Evolutionary conservation across 1,140 invertebrate genomes (phyloP).

Genomic region (Agrilus planipennis): DNA sequence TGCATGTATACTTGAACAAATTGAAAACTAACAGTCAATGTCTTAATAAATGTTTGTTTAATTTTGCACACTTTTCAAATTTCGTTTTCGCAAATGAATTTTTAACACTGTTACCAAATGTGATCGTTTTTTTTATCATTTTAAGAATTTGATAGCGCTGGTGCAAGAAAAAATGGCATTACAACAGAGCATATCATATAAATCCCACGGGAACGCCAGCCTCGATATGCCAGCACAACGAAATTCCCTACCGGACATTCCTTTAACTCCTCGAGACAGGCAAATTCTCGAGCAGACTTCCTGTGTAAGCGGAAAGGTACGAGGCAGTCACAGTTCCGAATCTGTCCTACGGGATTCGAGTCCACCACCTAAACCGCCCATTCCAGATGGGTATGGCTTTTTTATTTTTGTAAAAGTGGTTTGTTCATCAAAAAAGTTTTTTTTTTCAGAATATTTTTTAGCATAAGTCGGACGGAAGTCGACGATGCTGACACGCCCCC

Average conservation of each 20-base stretch:
- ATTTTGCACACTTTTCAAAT: too few relatives aligned
- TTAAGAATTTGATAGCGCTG: slow-evolving; percentile 48
- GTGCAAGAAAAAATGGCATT: slow-evolving; percentile 54
- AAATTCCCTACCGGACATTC: slow-evolving; percentile 69
- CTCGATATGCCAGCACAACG: slow-evolving; percentile 38
- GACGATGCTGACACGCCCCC: slow-evolving; percentile 46
- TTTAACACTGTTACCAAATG: too few relatives aligned
- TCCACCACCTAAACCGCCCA: slow-evolving; percentile 78
- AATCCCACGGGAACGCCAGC: slow-evolving; percentile 26
- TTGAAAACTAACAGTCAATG: too few relatives aligned
- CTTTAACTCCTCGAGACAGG: slow-evolving; percentile 61
- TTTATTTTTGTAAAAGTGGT: slow-evolving; percentile 9
- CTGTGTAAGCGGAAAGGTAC: slow-evolving; percentile 36
- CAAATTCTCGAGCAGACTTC: slow-evolving; percentile 53
- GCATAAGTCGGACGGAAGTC: slow-evolving; percentile 16
- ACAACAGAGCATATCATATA: slow-evolving; percentile 31
- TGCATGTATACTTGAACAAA: too few relatives aligned
- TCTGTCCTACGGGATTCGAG: slow-evolving; percentile 46
- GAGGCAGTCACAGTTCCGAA: slow-evolving; percentile 64
- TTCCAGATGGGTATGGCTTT: slow-evolving; percentile 55
- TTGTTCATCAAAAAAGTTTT: slow-evolving; percentile 6
- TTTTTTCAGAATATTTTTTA: slow-evolving; percentile 9
- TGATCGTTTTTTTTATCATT: slow-evolving; percentile 8
- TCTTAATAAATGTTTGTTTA: too few relatives aligned
- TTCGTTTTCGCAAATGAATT: too few relatives aligned